These are phyloP conservation scores for Naja naja DNA, from an alignment of 2,113 vertebrate species.

Conservation along the genomic window DNA sequence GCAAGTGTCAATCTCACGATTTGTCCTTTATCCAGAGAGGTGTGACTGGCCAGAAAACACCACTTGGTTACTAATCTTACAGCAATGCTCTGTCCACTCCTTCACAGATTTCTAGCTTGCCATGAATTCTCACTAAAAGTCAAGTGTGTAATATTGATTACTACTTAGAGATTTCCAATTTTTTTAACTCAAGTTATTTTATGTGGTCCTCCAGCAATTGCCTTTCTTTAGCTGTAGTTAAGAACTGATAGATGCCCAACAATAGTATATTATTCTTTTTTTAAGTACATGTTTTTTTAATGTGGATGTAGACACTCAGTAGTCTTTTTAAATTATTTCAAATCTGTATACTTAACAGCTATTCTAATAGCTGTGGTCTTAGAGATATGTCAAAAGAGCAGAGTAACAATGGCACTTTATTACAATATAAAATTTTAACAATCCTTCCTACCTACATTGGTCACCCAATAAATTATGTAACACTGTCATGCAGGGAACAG, in stretches of 20 bases:
- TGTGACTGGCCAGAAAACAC: not conserved
- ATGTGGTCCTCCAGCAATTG: constrained; percentile 13
- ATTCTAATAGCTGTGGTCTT: not conserved
- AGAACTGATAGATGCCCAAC: too few species aligned
- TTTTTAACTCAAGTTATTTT: constrained; percentile 49
- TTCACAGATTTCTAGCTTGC: not conserved
- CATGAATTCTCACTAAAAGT: not conserved
- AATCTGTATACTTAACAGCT: too few species aligned
- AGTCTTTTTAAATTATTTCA: too few species aligned
- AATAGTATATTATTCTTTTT: too few species aligned
- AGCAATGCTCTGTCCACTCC: not conserved
- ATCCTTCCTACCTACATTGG: not conserved
- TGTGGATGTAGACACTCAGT: too few species aligned
- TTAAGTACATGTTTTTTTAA: too few species aligned
- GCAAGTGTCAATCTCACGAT: not conserved
- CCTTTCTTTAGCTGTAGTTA: too few species aligned
- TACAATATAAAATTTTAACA: not conserved
- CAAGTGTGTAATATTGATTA: constrained; percentile 64
- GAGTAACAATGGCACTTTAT: not conserved
- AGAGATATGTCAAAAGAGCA: not conserved
- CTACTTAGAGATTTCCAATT: constrained; percentile 55
- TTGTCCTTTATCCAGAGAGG: not conserved
- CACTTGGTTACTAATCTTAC: not conserved
- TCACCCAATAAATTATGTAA: not conserved
- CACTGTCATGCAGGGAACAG: not conserved